These are phyloP conservation scores for Microtus pennsylvanicus DNA, from an alignment of 2,113 vertebrate species.

Conservation along the genomic window DNA sequence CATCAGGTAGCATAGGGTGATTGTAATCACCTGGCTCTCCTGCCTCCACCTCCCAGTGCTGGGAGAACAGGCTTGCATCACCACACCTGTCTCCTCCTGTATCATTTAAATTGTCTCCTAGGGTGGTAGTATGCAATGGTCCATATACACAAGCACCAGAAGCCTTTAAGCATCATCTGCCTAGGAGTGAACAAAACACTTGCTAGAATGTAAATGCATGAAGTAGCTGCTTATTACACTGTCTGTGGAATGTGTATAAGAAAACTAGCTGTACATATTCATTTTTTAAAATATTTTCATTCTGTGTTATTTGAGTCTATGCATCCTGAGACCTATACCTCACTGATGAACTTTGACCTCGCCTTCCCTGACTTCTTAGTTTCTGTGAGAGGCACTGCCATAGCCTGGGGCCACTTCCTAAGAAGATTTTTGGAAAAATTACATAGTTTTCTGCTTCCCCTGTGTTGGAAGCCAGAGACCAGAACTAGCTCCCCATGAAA, in stretches of 20 bases:
- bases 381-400: not conserved
- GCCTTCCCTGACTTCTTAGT: not conserved
- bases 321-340: not conserved
- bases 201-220: not conserved
- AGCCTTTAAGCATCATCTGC: not conserved
- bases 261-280: not conserved
- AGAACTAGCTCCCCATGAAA: not conserved
- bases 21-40: not conserved
- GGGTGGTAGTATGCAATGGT: not conserved
- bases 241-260: not conserved
- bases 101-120: too few relatives aligned
- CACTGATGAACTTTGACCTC: not conserved
- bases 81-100: not conserved
- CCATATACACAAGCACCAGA: not conserved
- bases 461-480: not conserved
- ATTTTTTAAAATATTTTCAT: not conserved
- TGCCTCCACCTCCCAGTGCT: not conserved
- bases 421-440: not conserved
- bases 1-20: not conserved
- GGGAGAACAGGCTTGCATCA: not conserved
- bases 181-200: not conserved
- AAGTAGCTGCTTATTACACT: not conserved
- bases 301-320: not conserved
- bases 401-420: not conserved
- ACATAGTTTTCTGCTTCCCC: not conserved